These are phyloP conservation scores for Patella pellucida DNA, from an alignment of 2,888 invertebrate genomes.

Conservation along the genomic window DNA sequence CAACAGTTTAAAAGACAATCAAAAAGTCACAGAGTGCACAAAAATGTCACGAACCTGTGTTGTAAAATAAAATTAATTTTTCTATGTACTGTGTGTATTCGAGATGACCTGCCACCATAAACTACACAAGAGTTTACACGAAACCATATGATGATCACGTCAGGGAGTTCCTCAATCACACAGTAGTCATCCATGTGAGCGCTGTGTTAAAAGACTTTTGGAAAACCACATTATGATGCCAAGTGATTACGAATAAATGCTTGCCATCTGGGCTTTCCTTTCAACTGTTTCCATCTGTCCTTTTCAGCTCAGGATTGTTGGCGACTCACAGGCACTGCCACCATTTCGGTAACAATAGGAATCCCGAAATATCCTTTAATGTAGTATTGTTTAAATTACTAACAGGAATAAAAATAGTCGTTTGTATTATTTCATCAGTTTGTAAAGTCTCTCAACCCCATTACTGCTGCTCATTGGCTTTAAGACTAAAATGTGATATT, in stretches of 20 bases:
- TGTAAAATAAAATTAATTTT: too few relatives aligned
- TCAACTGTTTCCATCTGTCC: constrained; percentile 7
- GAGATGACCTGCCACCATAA: too few relatives aligned
- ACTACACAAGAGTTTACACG: too few relatives aligned
- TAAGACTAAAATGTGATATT: too few relatives aligned
- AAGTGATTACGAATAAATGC: constrained; percentile 7
- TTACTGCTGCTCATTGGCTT: too few relatives aligned
- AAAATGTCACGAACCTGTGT: too few relatives aligned
- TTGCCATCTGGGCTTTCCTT: constrained; percentile 2
- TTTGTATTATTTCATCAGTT: background rate
- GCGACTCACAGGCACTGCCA: constrained; percentile 7
- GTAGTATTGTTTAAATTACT: background rate
- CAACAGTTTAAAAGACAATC: too few relatives aligned
- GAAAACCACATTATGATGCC: constrained; percentile 3
- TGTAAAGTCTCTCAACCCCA: background rate
- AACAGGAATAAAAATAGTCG: background rate
- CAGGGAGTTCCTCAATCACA: too few relatives aligned
- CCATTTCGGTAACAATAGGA: constrained; percentile 2
- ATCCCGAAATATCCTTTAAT: background rate
- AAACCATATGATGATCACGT: too few relatives aligned
- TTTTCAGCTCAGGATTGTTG: background rate
- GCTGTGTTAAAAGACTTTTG: constrained; percentile 4
- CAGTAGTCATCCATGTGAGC: too few relatives aligned
- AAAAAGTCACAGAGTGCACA: too few relatives aligned
- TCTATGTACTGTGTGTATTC: too few relatives aligned